Base-by-base conservation (phyloP, 2,888 invertebrate genomes). In the Nephrotoma guestfalica region DNA sequence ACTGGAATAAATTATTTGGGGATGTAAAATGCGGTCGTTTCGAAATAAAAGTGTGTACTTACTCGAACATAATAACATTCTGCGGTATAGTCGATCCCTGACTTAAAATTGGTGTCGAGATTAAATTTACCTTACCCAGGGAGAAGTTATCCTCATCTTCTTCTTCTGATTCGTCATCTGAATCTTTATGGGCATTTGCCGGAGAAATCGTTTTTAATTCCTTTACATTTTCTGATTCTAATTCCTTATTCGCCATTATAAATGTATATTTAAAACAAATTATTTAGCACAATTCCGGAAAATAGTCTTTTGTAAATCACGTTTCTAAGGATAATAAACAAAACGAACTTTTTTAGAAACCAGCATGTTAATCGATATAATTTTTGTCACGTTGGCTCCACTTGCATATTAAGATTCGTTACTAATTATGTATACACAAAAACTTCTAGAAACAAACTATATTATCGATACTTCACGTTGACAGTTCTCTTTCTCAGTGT, bases 31-130 rank as follows among this genome's bases (percentile, higher is more conserved):
- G 30, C 2, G 30, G 30, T 30, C 30, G 2, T 30, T 30, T 30
- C 30, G 94, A 94, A 41, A 93, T 89, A 88, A 93, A 94, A 87
- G 94, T 93, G 47, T 93, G 30, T 6, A 86, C 83, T 45, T 87
- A 87, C 87, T 87, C 86, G 71, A 87, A 87, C 42, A 86, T 83
- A 13, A 87, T 41, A 41, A 86, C 47, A 83, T 87, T 40, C 6
- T 9, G 2, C 7, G 85, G 86, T 11, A 87, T 41, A 3, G 87
- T 87, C 40, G 87, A 85, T 4, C 43, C 45, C n/a, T 71, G 42
- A 6, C 87, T 87, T 41, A 42, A 15, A 42, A 84, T 84, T 15
- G 42, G 15, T 6, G 84, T 15, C 1, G 84, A 42, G 11, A 84
- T 84, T 71, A 71, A 71, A 30, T 71, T 71, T 11, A 71, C 2